Conservation (phyloP, 2,888 invertebrate genomes). For the Polylopha cassiicola region DNA sequence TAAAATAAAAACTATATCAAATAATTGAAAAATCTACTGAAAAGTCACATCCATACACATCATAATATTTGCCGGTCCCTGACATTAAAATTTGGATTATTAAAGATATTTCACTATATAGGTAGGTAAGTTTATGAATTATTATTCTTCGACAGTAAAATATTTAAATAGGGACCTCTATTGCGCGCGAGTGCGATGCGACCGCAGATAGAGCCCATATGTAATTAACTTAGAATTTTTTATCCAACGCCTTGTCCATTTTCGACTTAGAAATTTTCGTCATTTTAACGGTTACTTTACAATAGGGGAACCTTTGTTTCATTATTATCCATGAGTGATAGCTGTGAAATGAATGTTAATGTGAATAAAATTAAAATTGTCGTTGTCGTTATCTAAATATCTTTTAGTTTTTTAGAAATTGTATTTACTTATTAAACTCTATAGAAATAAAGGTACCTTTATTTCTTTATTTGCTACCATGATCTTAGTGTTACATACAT, state of each 20-base stretch:
- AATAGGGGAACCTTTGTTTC: slow-evolving; percentile 36
- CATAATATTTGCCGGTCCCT: too few species aligned
- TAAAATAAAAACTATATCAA: too few species aligned
- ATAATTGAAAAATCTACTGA: too few species aligned
- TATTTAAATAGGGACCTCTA: slow-evolving; percentile 63
- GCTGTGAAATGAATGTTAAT: slow-evolving; percentile 34
- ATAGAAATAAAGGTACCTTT: too few species aligned
- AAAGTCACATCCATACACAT: too few species aligned
- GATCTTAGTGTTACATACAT: too few species aligned
- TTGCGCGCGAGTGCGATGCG: slow-evolving; percentile 47
- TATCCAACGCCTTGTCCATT: slow-evolving; percentile 31
- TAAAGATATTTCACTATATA: slow-evolving; percentile 30
- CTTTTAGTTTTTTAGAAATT: slow-evolving; percentile 1
- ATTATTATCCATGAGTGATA: slow-evolving; percentile 30
- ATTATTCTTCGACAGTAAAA: slow-evolving; percentile 41
- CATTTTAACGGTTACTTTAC: slow-evolving; percentile 49
- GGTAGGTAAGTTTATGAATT: slow-evolving; percentile 41
- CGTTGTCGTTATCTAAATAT: slow-evolving; percentile 4
- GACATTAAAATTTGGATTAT: too few species aligned
- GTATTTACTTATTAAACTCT: too few species aligned
- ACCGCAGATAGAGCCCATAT: slow-evolving; percentile 56
- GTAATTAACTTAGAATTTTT: slow-evolving; percentile 55
- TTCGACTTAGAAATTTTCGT: slow-evolving; percentile 41
- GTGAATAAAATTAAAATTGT: slow-evolving; percentile 13
- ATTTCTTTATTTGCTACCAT: too few species aligned